A percentile compares a stretch with the other conserved stretches of the same genome.
phyloP scores from a whole-genome alignment of 2,113 vertebrate species.

The Typhlomys cinereus region DNA sequence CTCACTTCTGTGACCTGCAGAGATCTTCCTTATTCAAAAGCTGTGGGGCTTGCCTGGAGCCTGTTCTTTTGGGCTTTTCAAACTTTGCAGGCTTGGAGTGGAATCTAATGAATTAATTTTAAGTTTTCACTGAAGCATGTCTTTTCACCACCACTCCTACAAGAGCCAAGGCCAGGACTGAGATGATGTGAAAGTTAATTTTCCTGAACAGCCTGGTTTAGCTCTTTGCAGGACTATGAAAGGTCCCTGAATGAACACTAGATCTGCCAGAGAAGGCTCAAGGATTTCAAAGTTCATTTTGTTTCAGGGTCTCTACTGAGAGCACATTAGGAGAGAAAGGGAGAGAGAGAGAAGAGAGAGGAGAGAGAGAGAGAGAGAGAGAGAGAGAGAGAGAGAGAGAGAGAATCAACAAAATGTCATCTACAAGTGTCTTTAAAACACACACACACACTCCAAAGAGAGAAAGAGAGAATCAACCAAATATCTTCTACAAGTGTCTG shows the following conservation, averaged over 20 bases:
- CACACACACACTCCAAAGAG: background rate
- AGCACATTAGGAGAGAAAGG: background rate
- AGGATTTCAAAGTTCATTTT: background rate
- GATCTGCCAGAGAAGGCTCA: background rate
- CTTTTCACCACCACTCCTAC: background rate
- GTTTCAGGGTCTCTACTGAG: background rate
- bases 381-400: too few relatives aligned
- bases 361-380: too few relatives aligned
- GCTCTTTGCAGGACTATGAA: background rate
- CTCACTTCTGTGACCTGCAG: background rate
- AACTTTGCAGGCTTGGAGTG: background rate
- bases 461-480: too few relatives aligned
- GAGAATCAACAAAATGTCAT: background rate
- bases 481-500: too few relatives aligned
- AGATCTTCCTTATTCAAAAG: background rate
- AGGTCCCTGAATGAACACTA: background rate
- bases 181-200: slow-evolving; percentile 44
- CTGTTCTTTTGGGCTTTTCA: slow-evolving; percentile 2
- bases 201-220: slow-evolving; percentile 10
- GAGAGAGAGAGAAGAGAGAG: too few relatives aligned
- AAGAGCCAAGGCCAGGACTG: background rate
- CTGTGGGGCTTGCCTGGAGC: background rate
- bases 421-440: background rate
- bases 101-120: slow-evolving; percentile 55
- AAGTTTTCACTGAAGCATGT: slow-evolving; percentile 21